Evolutionary conservation across 1,140 invertebrate species (phyloP).

Genomic region (Colletes latitarsis): DNA sequence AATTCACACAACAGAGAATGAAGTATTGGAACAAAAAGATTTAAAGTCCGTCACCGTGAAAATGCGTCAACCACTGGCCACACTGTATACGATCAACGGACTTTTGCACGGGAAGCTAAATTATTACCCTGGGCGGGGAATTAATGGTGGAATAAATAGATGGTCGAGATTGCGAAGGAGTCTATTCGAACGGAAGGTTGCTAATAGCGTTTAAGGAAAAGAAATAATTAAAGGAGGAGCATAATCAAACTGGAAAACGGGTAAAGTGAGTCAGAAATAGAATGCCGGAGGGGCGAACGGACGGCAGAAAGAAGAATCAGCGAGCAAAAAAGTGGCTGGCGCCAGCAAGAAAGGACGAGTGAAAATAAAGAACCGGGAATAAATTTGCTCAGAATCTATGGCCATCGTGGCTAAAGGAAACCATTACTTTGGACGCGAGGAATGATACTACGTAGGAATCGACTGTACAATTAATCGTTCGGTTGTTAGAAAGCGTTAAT

Average conservation of each 20-base stretch:
- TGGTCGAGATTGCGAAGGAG: conserved; percentile 53
- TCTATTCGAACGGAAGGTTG: conserved; percentile 57
- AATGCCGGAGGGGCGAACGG: not conserved
- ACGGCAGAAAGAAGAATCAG: conserved; percentile 3
- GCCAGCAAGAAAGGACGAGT: conserved; percentile 1
- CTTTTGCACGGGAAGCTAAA: conserved; percentile 36
- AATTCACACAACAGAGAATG: not conserved
- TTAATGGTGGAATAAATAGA: conserved; percentile 62
- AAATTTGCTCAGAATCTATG: conserved; percentile 51
- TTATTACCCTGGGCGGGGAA: conserved; percentile 53
- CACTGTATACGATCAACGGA: conserved; percentile 24
- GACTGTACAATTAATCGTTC: not conserved
- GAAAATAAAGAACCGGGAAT: conserved; percentile 47
- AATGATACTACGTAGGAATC: not conserved
- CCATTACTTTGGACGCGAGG: conserved; percentile 50
- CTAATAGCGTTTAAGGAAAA: conserved; percentile 69
- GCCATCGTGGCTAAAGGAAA: conserved; percentile 41
- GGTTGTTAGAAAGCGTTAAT: not conserved
- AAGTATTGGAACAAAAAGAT: not conserved
- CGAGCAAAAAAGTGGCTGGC: conserved; percentile 3
- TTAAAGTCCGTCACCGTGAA: not conserved
- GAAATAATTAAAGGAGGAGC: conserved; percentile 69
- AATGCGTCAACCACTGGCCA: not conserved
- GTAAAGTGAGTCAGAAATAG: conserved; percentile 33
- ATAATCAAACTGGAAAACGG: conserved; percentile 66